Conservation (phyloP, 92 coral and sea anemone genomes). For the Epizoanthus ramosus region DNA sequence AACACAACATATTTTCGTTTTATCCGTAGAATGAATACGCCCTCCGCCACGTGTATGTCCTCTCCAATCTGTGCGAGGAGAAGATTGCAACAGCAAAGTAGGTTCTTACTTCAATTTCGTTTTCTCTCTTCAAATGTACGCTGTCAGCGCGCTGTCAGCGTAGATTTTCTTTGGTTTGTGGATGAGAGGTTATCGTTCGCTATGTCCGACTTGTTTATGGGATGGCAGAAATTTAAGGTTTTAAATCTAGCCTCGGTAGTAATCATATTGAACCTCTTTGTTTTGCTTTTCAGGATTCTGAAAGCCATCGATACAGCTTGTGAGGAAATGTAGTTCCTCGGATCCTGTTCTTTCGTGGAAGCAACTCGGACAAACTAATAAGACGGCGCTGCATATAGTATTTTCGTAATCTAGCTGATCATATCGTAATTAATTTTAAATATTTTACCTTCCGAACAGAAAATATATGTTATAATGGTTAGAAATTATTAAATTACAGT, state of each 20-base stretch:
- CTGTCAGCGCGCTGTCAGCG: background rate
- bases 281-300: slow-evolving; percentile 49
- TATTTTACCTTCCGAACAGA: too few relatives aligned
- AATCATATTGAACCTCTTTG: background rate
- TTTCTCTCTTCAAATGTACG: background rate
- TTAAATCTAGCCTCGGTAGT: too few relatives aligned
- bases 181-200: too few relatives aligned
- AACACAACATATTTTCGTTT: background rate
- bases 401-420: too few relatives aligned
- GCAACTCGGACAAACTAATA: too few relatives aligned
- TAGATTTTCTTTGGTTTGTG: background rate
- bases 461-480: too few relatives aligned
- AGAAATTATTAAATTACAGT: too few relatives aligned
- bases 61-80: slow-evolving; percentile 92
- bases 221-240: too few relatives aligned
- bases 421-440: too few relatives aligned
- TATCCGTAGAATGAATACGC: slow-evolving; percentile 86
- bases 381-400: too few relatives aligned
- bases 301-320: slow-evolving; percentile 50
- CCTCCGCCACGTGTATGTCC: slow-evolving; percentile 85
- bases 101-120: background rate
- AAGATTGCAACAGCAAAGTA: slow-evolving; percentile 71
- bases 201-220: too few relatives aligned
- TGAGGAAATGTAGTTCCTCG: background rate
- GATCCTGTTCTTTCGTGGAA: too few relatives aligned